A percentile compares a stretch with the other conserved stretches of the same genome.
Conservation (phyloP, 1,140 invertebrate species). For the Drosophila littoralis region DNA sequence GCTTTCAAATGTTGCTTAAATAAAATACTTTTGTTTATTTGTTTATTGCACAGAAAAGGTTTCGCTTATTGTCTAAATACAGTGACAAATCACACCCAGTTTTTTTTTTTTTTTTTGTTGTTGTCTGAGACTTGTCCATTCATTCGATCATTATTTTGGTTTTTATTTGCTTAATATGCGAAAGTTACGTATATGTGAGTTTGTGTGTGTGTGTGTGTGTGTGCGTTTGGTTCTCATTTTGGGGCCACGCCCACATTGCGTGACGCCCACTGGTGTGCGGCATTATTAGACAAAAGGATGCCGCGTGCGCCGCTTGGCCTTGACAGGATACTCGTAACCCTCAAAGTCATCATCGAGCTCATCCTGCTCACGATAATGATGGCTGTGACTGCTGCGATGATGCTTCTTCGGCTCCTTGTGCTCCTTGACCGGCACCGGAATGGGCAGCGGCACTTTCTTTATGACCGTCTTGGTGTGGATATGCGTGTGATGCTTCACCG, state of each 20-base stretch:
- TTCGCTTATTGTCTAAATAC: slow-evolving; percentile 57
- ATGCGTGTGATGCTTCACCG: slow-evolving; percentile 83
- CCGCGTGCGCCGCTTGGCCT: slow-evolving; percentile 75
- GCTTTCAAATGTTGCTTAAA: slow-evolving; percentile 56
- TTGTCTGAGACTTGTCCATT: slow-evolving; percentile 24
- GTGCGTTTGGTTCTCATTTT: slow-evolving; percentile 14
- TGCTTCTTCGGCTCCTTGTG: slow-evolving; percentile 76
- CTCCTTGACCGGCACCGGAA: slow-evolving; percentile 81
- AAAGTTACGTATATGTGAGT: slow-evolving; percentile 16
- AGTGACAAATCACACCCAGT: slow-evolving; percentile 78
- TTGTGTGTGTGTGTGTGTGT: slow-evolving; percentile 15
- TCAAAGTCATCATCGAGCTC: slow-evolving; percentile 79
- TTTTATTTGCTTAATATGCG: slow-evolving; percentile 65
- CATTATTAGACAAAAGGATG: slow-evolving; percentile 77
- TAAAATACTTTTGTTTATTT: slow-evolving; percentile 67
- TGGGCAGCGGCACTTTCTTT: slow-evolving; percentile 82
- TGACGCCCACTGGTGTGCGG: slow-evolving; percentile 9
- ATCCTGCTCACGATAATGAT: slow-evolving; percentile 70
- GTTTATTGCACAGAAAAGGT: slow-evolving; percentile 69
- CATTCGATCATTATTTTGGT: slow-evolving; percentile 66
- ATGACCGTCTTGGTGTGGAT: slow-evolving; percentile 82
- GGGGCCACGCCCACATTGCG: slow-evolving; percentile 20
- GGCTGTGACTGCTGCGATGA: slow-evolving; percentile 68
- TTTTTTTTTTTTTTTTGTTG: slow-evolving; percentile 24
- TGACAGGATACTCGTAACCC: slow-evolving; percentile 83